These are phyloP conservation scores for Agonum fuliginosum DNA, from an alignment of 2,888 invertebrate genomes.

Conservation along the genomic window DNA sequence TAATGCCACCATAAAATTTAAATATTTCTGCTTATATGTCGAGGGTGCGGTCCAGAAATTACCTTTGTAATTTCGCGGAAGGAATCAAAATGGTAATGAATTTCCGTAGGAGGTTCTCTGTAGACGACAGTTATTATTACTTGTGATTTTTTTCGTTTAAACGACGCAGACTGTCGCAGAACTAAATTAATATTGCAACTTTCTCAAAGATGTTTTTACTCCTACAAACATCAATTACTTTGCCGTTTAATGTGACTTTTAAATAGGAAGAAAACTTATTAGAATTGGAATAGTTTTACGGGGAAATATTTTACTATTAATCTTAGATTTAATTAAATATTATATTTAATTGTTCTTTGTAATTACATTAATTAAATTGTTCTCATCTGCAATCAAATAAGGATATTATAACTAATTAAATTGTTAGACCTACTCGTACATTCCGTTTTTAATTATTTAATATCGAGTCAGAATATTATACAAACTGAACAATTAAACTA, in stretches of 20 bases:
- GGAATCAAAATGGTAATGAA: slow-evolving; percentile 42
- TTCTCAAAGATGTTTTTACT: slow-evolving; percentile 1
- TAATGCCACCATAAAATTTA: slow-evolving; percentile 33
- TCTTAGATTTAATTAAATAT: no score
- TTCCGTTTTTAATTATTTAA: no score
- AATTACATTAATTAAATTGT: no score
- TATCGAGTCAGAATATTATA: no score
- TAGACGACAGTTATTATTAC: slow-evolving; percentile 31
- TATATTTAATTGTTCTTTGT: no score
- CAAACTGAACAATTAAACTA: no score
- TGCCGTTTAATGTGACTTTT: background rate
- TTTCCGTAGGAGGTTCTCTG: slow-evolving; percentile 37
- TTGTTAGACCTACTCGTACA: no score
- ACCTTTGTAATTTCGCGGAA: slow-evolving; percentile 32
- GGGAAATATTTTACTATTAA: no score
- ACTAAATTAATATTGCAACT: slow-evolving; percentile 28
- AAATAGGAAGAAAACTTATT: background rate
- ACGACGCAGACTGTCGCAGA: background rate
- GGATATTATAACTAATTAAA: no score
- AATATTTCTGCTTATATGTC: slow-evolving; percentile 6
- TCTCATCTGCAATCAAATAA: no score
- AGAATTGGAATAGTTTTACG: no score
- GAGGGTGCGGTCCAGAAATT: slow-evolving; percentile 9
- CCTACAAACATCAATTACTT: slow-evolving; percentile 8
- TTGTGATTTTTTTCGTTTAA: slow-evolving; percentile 22